phyloP scores from a whole-genome alignment of 2,113 vertebrate genomes.

The Eolophus roseicapilla region DNA sequence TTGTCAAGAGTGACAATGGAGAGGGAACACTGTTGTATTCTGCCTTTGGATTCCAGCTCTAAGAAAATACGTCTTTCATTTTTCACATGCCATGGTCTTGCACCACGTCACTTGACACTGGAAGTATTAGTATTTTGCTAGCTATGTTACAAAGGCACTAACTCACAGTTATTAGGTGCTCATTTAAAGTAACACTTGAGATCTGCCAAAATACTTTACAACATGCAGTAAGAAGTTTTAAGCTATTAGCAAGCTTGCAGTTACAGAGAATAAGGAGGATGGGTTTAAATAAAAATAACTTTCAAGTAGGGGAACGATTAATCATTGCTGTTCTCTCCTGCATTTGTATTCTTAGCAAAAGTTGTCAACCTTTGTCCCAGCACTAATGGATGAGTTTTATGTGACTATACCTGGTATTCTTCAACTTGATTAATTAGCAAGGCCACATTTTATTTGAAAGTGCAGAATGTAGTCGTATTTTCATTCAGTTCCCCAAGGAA shows the following conservation, averaged over 20 bases:
- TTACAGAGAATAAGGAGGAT: background rate
- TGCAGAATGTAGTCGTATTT: conserved; percentile 21
- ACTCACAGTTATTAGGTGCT: background rate
- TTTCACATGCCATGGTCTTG: background rate
- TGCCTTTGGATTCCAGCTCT: background rate
- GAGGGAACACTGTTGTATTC: background rate
- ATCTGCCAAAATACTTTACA: conserved; percentile 19
- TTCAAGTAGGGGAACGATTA: conserved; percentile 14
- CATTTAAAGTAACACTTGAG: conserved; percentile 16
- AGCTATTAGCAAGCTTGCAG: conserved; percentile 4
- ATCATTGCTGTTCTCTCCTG: conserved; percentile 11
- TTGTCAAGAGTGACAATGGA: background rate
- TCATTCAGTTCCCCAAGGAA: conserved; percentile 41
- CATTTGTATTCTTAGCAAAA: conserved; percentile 9
- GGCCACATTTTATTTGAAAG: conserved; percentile 31
- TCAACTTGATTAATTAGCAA: conserved; percentile 52
- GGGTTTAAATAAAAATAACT: conserved; percentile 34
- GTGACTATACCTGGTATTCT: conserved; percentile 9
- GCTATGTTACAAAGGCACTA: background rate
- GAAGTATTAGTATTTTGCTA: background rate
- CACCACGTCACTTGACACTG: background rate
- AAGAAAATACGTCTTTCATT: background rate
- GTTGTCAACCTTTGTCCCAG: conserved; percentile 31
- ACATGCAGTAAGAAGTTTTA: background rate
- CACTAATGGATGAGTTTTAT: conserved; percentile 21